Base-by-base conservation (phyloP, 1,140 invertebrate species). In the Heterodera carotae region DNA sequence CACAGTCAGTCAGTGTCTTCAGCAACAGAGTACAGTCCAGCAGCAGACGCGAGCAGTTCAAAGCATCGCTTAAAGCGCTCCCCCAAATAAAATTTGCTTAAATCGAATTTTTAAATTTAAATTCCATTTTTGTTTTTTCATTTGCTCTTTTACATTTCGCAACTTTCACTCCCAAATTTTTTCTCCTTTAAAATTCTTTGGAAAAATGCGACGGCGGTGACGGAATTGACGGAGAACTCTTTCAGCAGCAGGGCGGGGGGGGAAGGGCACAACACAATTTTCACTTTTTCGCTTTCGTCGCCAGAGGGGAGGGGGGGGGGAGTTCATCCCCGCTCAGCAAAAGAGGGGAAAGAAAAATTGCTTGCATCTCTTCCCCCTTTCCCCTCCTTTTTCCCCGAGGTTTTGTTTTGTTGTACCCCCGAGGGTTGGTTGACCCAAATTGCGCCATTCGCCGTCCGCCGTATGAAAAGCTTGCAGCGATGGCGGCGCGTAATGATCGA, bases 391-490 rank as follows among this genome's bases (percentile, higher is more conserved):
- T 22, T 59, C 25, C 6, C 64, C 59, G 33, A 25, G 27, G 25
- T 56, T 74, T 74, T 34, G 71, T 60, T 74, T 34, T 74, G 71
- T 60, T 74, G 36, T 74, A n/a, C 39, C 36, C 71, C 53, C 31
- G 15, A 15, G 48, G 48, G 31, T 5, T 39, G 48, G n/a, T 31
- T 76, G 75, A 76, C 75, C 75, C 75, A 76, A 34, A 76, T 76
- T 76, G 71, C 75, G 75, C 75, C 75, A 76, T 76, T 36, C 39
- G 36, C 34, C 34, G 69, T n/a, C 12, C 31, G 69, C 69, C 29
- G 12, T 53, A 53, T 27, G 43, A 64, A 70, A 27, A 53, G 69
- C 69, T 33, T 25, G 27, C 27, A 31, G 69, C 29, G 69, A 12
- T 66, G 62, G 18, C 48, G 39, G 39, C 48, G 48, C 62, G 62